These are phyloP conservation scores for Scaptomyza tumidula DNA, from an alignment of 2,888 invertebrate species.

Conservation along the genomic window DNA sequence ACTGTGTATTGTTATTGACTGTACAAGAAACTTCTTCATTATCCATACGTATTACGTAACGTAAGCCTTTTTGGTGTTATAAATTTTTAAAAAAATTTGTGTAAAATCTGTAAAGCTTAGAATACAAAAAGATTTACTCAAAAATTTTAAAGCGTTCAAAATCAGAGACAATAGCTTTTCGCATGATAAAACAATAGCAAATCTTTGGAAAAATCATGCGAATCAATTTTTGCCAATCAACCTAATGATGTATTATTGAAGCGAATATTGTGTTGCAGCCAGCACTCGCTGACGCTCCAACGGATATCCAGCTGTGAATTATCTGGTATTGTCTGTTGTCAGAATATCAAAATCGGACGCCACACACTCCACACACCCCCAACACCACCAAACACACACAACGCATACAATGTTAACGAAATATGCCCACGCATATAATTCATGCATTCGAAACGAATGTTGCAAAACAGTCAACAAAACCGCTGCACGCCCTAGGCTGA, in stretches of 20 bases:
- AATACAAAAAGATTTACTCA: no score
- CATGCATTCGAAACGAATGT: constrained; percentile 26
- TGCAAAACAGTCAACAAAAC: constrained; percentile 19
- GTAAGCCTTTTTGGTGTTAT: no score
- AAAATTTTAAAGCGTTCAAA: no score
- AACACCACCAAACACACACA: not conserved
- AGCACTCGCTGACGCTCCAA: not conserved
- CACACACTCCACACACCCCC: not conserved
- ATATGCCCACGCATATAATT: not conserved
- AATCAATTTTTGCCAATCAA: not conserved
- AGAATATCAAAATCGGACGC: not conserved
- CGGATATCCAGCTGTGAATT: not conserved
- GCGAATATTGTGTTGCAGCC: not conserved
- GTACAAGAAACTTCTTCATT: no score
- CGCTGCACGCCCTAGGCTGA: constrained; percentile 9
- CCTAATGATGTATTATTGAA: not conserved
- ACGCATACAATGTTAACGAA: not conserved
- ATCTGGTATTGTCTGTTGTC: not conserved
- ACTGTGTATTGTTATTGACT: no score
- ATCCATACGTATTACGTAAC: no score
- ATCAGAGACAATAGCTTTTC: no score
- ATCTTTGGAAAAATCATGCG: not conserved
- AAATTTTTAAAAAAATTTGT: no score
- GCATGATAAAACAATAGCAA: no score
- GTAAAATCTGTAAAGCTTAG: no score